Conservation (phyloP, 2,888 invertebrate species). For the Lamellibrachia satsuma region DNA sequence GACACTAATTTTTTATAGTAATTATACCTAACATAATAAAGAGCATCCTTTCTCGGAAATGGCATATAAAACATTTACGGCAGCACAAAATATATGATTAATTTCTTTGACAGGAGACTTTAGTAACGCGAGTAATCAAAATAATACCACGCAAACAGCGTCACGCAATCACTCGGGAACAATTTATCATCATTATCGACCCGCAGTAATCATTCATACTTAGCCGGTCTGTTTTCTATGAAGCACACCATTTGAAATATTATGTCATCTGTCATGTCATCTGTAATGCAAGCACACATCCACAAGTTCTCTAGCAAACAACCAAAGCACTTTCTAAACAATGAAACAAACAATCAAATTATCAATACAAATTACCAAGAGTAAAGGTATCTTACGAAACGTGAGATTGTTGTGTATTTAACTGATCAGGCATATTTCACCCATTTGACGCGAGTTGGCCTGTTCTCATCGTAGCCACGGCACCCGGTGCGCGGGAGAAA, state of each 20-base stretch:
- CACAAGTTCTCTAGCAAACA: neutral
- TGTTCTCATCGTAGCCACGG: constrained; percentile 79
- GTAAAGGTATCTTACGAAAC: neutral
- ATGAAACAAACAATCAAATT: neutral
- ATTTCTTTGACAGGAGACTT: neutral
- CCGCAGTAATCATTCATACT: neutral
- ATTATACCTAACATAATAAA: neutral
- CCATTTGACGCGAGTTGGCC: neutral
- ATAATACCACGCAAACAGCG: neutral
- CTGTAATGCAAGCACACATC: neutral
- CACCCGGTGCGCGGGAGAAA: constrained; percentile 98
- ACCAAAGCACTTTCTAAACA: neutral
- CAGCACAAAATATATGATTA: neutral
- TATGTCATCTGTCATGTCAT: too few relatives aligned
- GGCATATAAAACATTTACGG: neutral
- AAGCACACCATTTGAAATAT: neutral
- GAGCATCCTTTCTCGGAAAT: neutral
- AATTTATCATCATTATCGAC: neutral
- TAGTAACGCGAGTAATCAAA: neutral
- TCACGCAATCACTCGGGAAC: neutral
- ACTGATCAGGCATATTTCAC: neutral
- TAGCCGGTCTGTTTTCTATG: neutral
- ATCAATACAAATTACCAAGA: neutral
- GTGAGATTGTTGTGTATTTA: neutral
- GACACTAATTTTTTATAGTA: neutral